These are phyloP conservation scores for Liposcelis brunnea DNA, from an alignment of 2,888 invertebrate species.

Conservation along the genomic window DNA sequence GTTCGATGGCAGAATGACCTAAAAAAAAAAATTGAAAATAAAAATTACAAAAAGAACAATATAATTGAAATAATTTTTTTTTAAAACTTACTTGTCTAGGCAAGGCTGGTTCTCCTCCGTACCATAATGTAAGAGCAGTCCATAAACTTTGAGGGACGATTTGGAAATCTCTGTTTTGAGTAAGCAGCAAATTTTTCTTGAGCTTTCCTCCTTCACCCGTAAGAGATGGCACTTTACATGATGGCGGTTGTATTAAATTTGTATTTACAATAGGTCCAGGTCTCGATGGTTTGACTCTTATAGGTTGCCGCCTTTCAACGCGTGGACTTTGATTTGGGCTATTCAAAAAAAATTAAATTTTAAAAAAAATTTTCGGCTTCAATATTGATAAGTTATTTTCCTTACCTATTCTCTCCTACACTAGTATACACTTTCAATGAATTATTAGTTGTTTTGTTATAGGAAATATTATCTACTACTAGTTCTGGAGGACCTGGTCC, in stretches of 20 bases:
- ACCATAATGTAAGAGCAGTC: slow-evolving; percentile 75
- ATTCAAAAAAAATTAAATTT: neutral
- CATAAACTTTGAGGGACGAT: slow-evolving; percentile 72
- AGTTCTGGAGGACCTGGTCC: slow-evolving; percentile 22
- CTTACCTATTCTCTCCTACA: too few relatives aligned
- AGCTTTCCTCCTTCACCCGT: slow-evolving; percentile 80
- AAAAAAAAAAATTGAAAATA: slow-evolving; percentile 10
- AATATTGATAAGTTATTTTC: neutral
- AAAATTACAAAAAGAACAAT: too few relatives aligned
- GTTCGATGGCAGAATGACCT: slow-evolving; percentile 53
- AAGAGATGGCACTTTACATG: slow-evolving; percentile 43
- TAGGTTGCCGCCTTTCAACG: slow-evolving; percentile 8
- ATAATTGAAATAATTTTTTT: neutral
- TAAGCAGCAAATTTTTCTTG: slow-evolving; percentile 50
- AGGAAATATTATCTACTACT: neutral
- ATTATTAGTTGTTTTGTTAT: too few relatives aligned
- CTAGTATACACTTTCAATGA: too few relatives aligned
- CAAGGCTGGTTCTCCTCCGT: slow-evolving; percentile 26
- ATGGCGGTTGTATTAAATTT: slow-evolving; percentile 40
- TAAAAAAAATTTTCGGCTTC: slow-evolving; percentile 7
- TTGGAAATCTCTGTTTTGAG: slow-evolving; percentile 71
- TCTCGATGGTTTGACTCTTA: slow-evolving; percentile 17
- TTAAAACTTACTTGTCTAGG: slow-evolving; percentile 18
- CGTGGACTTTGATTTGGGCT: slow-evolving; percentile 18
- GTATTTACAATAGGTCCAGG: slow-evolving; percentile 67